Evolutionary conservation across 64 coral and sea anemone genomes (phyloP), one percentile per base, ranked within the genome.

Genomic region (Acropora tenuis): DNA sequence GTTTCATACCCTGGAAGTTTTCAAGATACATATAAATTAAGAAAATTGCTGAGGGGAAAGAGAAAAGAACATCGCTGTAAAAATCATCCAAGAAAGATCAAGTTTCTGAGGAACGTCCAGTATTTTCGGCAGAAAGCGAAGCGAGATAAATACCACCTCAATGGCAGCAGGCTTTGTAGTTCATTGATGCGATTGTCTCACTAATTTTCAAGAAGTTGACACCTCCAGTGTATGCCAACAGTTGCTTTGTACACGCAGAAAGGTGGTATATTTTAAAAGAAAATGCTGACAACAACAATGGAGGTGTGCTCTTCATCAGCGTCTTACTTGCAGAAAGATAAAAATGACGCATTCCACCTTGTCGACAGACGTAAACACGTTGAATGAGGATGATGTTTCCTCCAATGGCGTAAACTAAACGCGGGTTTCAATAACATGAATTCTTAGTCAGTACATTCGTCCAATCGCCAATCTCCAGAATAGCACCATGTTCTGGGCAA

Each of bases 1-100:
- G 48, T 76, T 44, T 68, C 48, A 30, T 90, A 60, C 71, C 59
- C 59, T 89, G 69, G 58, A 89, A 94, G 49, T 90, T 43, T 50
- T 66, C 55, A 40, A 94, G 80, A 76, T 90, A 85, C 67, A 94
- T 68, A 18, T 90, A 41, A 79, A 90, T 94, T 76, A 90, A 53
- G 44, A 82, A 73, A 77, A 90, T 88, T 55, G 89, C 89, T 45
- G 87, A 83, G 59, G 92, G 92, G 53, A 78, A 84, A 76, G 79
- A 89, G 84, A 58, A 94, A 52, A 94, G 65, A 45, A 59, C 50
- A 68, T 86, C 61, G 44, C 81, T 79, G 45, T 88, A 49, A 80
- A 93, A 93, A 48, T 75, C 52, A 48, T 82, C 86, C 73, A 75
- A 75, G 73, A 41, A 75, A 75, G 20, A 75, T 75, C 5, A 1